Conservation (phyloP, 2,113 vertebrate genomes). For the Nibea albiflora region DNA sequence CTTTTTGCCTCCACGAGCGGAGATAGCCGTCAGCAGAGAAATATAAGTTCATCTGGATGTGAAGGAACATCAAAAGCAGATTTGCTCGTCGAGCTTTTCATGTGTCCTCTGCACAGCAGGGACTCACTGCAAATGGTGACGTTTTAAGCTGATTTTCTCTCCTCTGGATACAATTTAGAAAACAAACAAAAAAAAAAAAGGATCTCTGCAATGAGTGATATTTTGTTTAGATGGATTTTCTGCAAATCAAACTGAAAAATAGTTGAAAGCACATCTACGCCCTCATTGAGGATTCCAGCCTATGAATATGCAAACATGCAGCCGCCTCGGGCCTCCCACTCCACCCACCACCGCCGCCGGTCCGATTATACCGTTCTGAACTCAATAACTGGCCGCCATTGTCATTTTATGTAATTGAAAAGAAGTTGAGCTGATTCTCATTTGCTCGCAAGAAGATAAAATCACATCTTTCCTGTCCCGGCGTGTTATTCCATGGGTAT, state of each 20-base stretch:
- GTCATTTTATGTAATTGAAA: neutral
- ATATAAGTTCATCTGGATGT: constrained; percentile 47
- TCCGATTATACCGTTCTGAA: neutral
- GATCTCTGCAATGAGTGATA: neutral
- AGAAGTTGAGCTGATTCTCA: constrained; percentile 11
- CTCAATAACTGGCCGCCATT: neutral
- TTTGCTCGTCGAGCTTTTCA: constrained; percentile 25
- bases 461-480: constrained; percentile 24
- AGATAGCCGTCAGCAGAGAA: constrained; percentile 37
- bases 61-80: constrained; percentile 62
- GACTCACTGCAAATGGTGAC: neutral
- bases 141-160: constrained; percentile 7
- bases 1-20: neutral
- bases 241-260: constrained; percentile 9
- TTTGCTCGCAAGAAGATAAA: constrained; percentile 15
- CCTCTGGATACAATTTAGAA: neutral
- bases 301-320: constrained; percentile 23
- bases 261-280: neutral
- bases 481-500: neutral
- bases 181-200: neutral
- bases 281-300: constrained; percentile 10
- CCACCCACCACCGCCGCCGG: neutral
- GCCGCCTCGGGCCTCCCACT: constrained; percentile 23
- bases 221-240: constrained; percentile 17
- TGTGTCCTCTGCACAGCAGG: constrained; percentile 9